Percentiles rank a stretch among this genome's conserved stretches.
Conservation (phyloP, 1,140 invertebrate genomes). For the Ceratina australensis region DNA sequence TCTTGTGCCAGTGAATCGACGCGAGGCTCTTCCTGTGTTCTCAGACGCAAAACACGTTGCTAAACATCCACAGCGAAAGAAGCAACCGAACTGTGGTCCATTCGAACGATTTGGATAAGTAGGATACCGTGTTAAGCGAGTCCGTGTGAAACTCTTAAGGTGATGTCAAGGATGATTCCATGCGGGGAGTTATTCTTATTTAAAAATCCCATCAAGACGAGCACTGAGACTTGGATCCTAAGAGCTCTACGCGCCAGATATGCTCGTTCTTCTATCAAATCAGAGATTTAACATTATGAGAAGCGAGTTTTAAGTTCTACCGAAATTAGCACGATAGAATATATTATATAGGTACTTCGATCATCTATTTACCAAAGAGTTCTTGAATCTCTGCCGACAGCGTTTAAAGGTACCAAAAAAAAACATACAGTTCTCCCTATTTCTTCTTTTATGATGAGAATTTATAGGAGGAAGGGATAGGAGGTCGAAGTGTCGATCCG, state of each 20-base stretch:
- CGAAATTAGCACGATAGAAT: neutral
- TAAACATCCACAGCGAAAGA: neutral
- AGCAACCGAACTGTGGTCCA: neutral
- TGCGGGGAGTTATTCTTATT: neutral
- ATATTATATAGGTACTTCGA: neutral
- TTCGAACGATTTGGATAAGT: neutral
- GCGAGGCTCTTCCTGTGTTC: neutral
- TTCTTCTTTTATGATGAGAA: neutral
- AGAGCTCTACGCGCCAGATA: neutral
- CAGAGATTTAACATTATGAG: neutral
- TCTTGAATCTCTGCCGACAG: neutral
- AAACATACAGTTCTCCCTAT: neutral
- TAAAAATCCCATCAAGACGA: neutral
- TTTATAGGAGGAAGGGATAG: neutral
- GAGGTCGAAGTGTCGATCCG: slow-evolving; percentile 8
- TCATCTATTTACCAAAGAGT: neutral
- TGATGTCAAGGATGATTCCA: neutral
- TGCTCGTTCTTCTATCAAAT: neutral
- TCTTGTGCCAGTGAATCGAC: neutral
- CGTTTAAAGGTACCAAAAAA: neutral
- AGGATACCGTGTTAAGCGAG: neutral
- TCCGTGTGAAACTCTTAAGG: neutral
- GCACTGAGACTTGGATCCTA: neutral
- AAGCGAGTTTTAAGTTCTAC: neutral
- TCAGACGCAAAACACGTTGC: neutral